Evolutionary conservation across 2,113 vertebrate genomes (phyloP), one percentile per base, ranked within the genome.

Genomic region (Plectropomus leopardus): DNA sequence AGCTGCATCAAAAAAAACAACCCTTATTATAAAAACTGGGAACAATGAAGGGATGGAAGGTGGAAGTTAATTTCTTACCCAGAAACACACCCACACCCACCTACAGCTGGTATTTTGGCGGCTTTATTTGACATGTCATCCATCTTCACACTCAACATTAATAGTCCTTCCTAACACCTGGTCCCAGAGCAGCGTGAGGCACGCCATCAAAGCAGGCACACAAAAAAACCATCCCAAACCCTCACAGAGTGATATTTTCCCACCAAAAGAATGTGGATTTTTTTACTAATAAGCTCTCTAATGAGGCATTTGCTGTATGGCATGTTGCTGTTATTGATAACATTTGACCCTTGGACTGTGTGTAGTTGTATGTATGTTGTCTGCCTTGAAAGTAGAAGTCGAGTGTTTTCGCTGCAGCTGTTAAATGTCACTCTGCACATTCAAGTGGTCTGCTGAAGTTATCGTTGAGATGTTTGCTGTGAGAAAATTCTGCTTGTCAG

Each of bases 91-190:
- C 42, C 23, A 16, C 40, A 50, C 44, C 21, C 16, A 28, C 1
- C 23, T 16, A 34, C 76, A 85, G 79, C 58, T 88, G 82, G 55
- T 76, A 66, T 74, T 82, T 65, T 57, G 61, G 30, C n/a, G 4
- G 51, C 59, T 83, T 72, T 86, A 72, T 90, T 90, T 89, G 89
- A 87, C 89, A 88, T 44, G 36, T 58, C 82, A 86, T 91, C 85
- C 73, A 75, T 90, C 89, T 82, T 89, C 83, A 76, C 66, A 10
- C 61, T 64, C 76, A 36, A 45, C 79, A 69, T 72, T 76, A 78
- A 86, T 53, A 81, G 74, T 70, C 66, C 32, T 59, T 76, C 72
- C 50, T 58, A 82, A 72, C 90, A 90, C 80, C 87, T 92, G 87
- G 76, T 86, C 78, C 72, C 82, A 80, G 53, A 88, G 36, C 83